These are phyloP conservation scores for Aurelia coerulea DNA, from an alignment of 30 jellyfish, hydroid and myxozoan genomes.

Conservation along the genomic window DNA sequence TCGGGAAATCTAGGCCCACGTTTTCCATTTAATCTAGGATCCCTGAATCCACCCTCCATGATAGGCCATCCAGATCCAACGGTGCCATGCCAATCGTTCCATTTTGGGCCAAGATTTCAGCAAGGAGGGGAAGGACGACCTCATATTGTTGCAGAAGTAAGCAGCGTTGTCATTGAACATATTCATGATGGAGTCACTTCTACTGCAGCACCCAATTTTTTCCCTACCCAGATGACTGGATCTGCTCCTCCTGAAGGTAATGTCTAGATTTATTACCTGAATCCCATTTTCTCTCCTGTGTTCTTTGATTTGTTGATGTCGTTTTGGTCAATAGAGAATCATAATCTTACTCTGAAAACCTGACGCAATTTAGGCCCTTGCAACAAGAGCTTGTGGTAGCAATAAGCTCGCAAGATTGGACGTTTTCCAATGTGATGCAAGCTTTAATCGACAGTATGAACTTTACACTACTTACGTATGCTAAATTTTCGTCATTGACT, in stretches of 20 bases:
- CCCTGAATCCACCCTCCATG: constrained; percentile 18
- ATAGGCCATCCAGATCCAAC: constrained; percentile 84
- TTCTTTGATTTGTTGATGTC: no score
- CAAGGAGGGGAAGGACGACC: constrained; percentile 50
- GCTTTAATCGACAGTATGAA: no score
- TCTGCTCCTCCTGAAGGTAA: neutral
- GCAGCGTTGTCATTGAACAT: constrained; percentile 83
- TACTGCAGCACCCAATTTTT: neutral
- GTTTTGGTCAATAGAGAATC: no score
- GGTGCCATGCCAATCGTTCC: constrained; percentile 96
- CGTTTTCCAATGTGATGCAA: no score
- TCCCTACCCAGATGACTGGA: neutral
- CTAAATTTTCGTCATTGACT: no score
- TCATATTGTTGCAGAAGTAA: constrained; percentile 84
- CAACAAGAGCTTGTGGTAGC: no score
- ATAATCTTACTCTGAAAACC: no score
- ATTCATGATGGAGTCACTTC: constrained; percentile 34
- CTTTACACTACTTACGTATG: no score
- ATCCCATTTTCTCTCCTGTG: no score
- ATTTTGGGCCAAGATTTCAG: constrained; percentile 95
- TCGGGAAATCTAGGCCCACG: constrained; percentile 23
- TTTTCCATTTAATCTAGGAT: constrained; percentile 38
- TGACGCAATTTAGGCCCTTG: no score
- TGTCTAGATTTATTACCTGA: no score
- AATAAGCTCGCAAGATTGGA: no score